Evolutionary conservation across 53 echinoderm and acorn worm species (phyloP).

Genomic region (Temnopleurus reevesii): DNA sequence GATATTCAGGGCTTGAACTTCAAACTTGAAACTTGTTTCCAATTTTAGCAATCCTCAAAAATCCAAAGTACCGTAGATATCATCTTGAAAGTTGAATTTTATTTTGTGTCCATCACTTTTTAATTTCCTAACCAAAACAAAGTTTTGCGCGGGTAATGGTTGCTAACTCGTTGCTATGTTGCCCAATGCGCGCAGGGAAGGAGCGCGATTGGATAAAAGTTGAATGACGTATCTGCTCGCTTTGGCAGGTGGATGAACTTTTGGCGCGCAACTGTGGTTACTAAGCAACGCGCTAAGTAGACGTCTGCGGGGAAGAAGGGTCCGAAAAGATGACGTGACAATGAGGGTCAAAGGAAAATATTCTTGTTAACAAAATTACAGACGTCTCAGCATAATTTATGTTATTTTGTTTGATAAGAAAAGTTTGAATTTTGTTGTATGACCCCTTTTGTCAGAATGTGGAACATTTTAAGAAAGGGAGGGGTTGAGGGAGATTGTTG

Average conservation of each 20-base stretch:
- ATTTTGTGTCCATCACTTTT: not conserved
- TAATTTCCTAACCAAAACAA: not conserved
- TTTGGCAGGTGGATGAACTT: constrained; percentile 4
- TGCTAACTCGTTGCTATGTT: not conserved
- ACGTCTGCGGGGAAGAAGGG: no score
- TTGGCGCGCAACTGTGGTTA: not conserved
- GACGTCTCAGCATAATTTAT: no score
- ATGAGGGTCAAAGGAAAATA: no score
- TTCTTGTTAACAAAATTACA: no score
- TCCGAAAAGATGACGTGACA: no score
- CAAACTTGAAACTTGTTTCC: not conserved
- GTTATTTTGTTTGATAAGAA: no score
- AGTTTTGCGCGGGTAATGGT: not conserved
- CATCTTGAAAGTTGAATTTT: not conserved
- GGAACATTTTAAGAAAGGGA: no score
- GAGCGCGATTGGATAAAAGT: not conserved
- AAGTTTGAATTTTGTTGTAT: no score
- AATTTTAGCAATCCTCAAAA: not conserved
- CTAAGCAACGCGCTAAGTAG: constrained; percentile 1
- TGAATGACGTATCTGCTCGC: not conserved
- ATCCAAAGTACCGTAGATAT: not conserved
- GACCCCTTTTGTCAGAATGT: no score
- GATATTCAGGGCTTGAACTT: not conserved
- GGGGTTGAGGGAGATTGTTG: no score
- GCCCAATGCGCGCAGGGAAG: not conserved